phyloP scores from a whole-genome alignment of 2,797 vertebrate species.

The Astyanax mexicanus region DNA sequence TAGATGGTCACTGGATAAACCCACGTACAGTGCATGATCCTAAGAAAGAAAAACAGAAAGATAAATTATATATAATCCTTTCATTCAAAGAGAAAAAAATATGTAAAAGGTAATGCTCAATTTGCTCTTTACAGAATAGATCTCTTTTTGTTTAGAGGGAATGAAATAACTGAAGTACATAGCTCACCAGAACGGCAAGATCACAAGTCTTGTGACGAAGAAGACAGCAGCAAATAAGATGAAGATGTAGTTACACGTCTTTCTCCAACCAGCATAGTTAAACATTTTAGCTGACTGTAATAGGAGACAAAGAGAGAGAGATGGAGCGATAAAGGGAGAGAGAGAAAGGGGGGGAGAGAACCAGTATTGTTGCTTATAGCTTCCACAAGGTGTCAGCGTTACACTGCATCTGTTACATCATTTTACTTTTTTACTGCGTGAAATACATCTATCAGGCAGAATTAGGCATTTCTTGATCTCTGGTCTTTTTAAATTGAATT shows the following conservation, averaged over 20 bases:
- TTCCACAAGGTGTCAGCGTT: constrained; percentile 23
- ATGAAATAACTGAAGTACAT: background rate
- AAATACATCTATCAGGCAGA: background rate
- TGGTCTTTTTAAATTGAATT: too few relatives aligned
- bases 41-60: constrained; percentile 60
- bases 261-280: constrained; percentile 95
- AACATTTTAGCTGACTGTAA: constrained; percentile 95
- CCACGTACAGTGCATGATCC: constrained; percentile 90
- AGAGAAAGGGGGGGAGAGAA: background rate
- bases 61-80: too few relatives aligned
- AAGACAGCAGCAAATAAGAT: constrained; percentile 89
- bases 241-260: constrained; percentile 93
- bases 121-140: too few relatives aligned
- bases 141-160: too few relatives aligned
- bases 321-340: background rate
- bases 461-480: background rate
- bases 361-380: background rate
- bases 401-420: background rate
- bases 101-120: too few relatives aligned
- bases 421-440: background rate
- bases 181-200: constrained; percentile 97
- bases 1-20: constrained; percentile 88
- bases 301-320: background rate
- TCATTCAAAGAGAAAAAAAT: too few relatives aligned
- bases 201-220: constrained; percentile 89